phyloP scores from a whole-genome alignment of 2,113 vertebrate species.

The Carlito syrichta region DNA sequence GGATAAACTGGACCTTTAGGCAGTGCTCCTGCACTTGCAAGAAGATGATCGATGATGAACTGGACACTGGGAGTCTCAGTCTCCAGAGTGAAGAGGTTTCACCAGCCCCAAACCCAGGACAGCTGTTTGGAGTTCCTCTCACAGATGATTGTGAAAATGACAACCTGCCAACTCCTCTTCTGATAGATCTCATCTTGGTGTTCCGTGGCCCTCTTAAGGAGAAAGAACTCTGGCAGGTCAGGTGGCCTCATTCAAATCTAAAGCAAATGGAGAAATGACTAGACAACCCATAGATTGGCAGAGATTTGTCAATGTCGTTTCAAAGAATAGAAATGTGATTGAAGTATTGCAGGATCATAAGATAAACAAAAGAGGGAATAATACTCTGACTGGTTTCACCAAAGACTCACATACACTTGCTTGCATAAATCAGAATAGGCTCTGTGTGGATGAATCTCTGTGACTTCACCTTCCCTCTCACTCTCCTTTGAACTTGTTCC shows the following conservation, averaged over 20 bases:
- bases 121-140: slow-evolving; percentile 88
- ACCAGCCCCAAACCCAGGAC: slow-evolving; percentile 78
- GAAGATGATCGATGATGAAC: too few relatives aligned
- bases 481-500: not conserved
- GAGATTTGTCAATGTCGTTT: not conserved
- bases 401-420: not conserved
- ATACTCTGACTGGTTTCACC: not conserved
- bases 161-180: slow-evolving; percentile 86
- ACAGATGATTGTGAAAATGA: slow-evolving; percentile 84
- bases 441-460: not conserved
- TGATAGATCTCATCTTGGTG: slow-evolving; percentile 83
- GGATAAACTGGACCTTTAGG: slow-evolving; percentile 92
- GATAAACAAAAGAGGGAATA: not conserved
- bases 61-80: too few relatives aligned
- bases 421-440: not conserved
- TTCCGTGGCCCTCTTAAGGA: not conserved
- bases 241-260: not conserved
- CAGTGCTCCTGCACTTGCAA: slow-evolving; percentile 82
- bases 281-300: not conserved
- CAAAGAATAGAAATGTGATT: not conserved
- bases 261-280: not conserved
- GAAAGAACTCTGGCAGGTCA: not conserved
- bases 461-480: not conserved
- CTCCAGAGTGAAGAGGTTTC: too few relatives aligned
- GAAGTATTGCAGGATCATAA: not conserved